Evolutionary conservation across 2,113 vertebrate genomes (phyloP), one percentile per base, ranked within the genome.

Genomic region (Alligator sinensis): DNA sequence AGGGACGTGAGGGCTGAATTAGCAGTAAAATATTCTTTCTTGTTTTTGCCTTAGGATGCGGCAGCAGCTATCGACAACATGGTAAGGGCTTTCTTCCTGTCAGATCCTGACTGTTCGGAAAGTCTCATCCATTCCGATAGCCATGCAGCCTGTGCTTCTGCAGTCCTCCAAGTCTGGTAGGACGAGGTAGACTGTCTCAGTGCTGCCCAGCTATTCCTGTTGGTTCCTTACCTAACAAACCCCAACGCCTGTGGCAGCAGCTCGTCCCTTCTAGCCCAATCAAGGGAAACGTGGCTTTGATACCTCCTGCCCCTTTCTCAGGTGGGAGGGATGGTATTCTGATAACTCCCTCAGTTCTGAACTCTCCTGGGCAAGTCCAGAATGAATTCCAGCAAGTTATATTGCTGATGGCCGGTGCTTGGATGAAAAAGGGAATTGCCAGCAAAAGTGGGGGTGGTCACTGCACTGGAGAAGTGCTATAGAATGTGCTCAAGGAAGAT

Each of bases 21-120:
- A 1, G 2, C 3, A 4, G 3, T 81, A 30, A 84, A 34, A 6
- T 15, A 54, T 85, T 16, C 8, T 74, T 38, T 82, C 2, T 6
- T 55, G n/a, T 93, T 93, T 88, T 63, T 28, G 75, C 83, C 87
- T 27, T 94, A 99, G 99, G 99, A 99, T 98, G 99, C 99, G 25
- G 99, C 99, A 4, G 99, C 99, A 84, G 99, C 99, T 38, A 99
- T 99, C 60, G 99, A 99, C 97, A 99, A 99, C 97, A 99, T 99
- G 99, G 99, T 99, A 97, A 22, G 97, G 34, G 47, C 55, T 15
- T 15, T 38, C 3, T 15, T 93, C 88, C 64, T 82, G 0, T 55
- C 83, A 80, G n/a, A 22, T 57, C 27, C 34, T 25, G 47, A 34
- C 91, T 22, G 38, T 81, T 9, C 25, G 68, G 75, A 12, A 59